Evolutionary conservation across 2,113 vertebrate species (phyloP).

Genomic region (Pomatostomus ruficeps): DNA sequence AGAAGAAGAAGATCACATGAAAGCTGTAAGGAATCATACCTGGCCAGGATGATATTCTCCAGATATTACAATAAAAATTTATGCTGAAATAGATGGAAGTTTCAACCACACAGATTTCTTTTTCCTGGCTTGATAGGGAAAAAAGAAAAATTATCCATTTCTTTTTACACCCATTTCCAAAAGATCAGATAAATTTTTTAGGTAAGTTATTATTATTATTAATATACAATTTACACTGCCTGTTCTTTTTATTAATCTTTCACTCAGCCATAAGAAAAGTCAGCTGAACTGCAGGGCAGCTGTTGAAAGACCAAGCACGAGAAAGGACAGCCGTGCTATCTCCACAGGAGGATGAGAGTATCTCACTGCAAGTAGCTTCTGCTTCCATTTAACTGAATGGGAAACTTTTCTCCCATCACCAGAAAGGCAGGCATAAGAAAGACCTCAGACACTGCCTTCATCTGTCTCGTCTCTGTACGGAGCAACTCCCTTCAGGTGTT

Average conservation of each 20-base stretch:
- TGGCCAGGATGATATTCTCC: neutral
- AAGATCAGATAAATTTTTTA: neutral
- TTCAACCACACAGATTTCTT: neutral
- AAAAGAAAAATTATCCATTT: neutral
- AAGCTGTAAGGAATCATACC: neutral
- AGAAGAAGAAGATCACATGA: neutral
- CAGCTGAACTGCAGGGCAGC: neutral
- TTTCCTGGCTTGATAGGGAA: neutral
- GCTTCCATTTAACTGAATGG: neutral
- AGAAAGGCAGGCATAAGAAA: neutral
- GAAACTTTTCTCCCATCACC: neutral
- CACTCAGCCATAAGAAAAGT: neutral
- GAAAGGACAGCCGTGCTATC: neutral
- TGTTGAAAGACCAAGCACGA: neutral
- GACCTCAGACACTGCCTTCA: rapidly evolving
- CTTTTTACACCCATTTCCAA: neutral
- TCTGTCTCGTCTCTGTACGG: neutral
- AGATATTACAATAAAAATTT: neutral
- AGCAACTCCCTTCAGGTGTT: neutral
- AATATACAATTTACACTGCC: neutral
- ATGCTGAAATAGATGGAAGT: neutral
- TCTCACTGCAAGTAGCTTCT: neutral
- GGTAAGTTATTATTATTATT: neutral
- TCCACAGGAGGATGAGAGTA: neutral
- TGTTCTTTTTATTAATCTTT: neutral